Evolutionary conservation across 1,140 invertebrate genomes (phyloP).

Genomic region (Zaprionus nigranus): DNA sequence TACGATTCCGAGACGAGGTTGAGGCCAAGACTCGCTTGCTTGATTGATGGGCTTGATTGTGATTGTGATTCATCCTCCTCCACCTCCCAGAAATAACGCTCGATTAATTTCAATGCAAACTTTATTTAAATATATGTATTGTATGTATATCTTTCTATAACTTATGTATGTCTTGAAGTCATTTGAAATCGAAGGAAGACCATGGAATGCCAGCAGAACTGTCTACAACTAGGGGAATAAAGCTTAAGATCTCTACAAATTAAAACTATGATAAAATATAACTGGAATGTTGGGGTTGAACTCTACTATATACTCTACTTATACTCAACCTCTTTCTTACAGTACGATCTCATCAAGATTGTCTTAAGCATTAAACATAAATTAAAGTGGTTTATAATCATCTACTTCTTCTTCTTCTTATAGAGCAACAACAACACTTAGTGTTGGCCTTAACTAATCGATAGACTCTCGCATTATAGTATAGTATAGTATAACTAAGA

Average conservation of each 20-base stretch:
- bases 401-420: conserved; percentile 1
- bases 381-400: conserved; percentile 54
- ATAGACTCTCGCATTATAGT: conserved; percentile 64
- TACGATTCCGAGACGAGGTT: conserved; percentile 49
- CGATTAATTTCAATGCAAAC: conserved; percentile 47
- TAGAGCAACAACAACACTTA: conserved; percentile 66
- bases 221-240: conserved; percentile 30
- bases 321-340: conserved; percentile 74
- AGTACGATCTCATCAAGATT: conserved; percentile 66
- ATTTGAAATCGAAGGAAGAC: conserved; percentile 80
- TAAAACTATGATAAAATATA: conserved; percentile 51
- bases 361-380: conserved; percentile 69
- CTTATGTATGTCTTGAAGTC: conserved; percentile 50
- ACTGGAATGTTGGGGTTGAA: conserved; percentile 63
- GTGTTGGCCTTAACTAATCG: conserved; percentile 64
- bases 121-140: conserved; percentile 71
- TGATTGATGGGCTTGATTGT: conserved; percentile 66
- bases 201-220: conserved; percentile 65
- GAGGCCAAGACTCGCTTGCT: conserved; percentile 3
- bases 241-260: conserved; percentile 45
- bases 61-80: conserved; percentile 51
- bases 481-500: conserved; percentile 35
- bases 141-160: conserved; percentile 23
- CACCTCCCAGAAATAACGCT: conserved; percentile 18
- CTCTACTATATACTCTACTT: conserved; percentile 47